Percentiles rank a stretch among this genome's conserved stretches.
Conservation (phyloP, 2,888 invertebrate species). For the Temnothorax rugatulus region DNA sequence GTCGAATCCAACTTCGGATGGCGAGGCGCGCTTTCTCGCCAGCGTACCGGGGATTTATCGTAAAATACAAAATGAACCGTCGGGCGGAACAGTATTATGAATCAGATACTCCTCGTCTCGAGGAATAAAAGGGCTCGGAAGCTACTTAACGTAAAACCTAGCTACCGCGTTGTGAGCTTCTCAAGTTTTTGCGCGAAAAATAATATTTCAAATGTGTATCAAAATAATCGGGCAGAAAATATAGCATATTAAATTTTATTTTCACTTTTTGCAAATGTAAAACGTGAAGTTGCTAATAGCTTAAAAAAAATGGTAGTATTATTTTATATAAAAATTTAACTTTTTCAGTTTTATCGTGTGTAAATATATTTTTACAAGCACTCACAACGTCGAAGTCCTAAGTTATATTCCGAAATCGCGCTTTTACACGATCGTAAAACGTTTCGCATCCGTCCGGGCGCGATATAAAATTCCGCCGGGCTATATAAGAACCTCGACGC, state of each 20-base stretch:
- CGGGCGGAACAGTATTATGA: conserved; percentile 3
- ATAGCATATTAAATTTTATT: not conserved
- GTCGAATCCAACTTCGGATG: conserved; percentile 61
- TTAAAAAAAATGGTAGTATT: not conserved
- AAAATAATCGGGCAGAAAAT: not conserved
- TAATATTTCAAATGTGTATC: not conserved
- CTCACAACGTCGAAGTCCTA: not conserved
- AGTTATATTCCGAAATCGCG: conserved; percentile 28
- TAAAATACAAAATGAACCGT: conserved; percentile 48
- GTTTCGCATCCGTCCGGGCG: not conserved
- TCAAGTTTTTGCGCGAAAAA: not conserved
- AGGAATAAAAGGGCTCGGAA: not conserved
- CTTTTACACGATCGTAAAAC: conserved; percentile 35
- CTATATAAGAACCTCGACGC: conserved; percentile 25
- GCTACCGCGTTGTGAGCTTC: not conserved
- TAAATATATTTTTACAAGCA: no score
- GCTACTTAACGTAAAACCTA: conserved; percentile 9
- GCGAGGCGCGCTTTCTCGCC: conserved; percentile 44
- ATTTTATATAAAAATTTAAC: not conserved
- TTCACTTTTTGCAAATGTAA: not conserved
- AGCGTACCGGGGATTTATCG: conserved; percentile 36
- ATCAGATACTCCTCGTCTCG: not conserved
- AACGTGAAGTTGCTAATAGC: not conserved
- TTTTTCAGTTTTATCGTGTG: not conserved
- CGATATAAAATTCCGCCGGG: conserved; percentile 12